Evolutionary conservation across 2,113 vertebrate species (phyloP).

Genomic region (Hydrolagus affinis): DNA sequence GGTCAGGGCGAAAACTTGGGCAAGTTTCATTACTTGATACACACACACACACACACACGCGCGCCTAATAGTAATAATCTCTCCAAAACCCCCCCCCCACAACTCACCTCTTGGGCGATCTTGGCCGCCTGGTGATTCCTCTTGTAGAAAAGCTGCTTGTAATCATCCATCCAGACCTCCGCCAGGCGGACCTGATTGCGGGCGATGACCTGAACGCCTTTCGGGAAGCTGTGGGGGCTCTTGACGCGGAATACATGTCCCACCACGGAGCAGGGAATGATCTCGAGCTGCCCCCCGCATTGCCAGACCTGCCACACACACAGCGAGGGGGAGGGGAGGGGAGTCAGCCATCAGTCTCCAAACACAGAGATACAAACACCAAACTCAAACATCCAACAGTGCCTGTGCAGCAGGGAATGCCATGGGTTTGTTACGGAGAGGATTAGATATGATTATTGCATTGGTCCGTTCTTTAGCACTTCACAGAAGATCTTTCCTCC

Average conservation of each 20-base stretch:
- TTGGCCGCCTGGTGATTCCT: slow-evolving; percentile 71
- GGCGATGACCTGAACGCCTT: slow-evolving; percentile 82
- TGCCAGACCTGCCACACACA: slow-evolving; percentile 77
- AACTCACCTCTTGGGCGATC: slow-evolving; percentile 76
- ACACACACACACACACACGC: too few species aligned
- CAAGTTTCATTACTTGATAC: too few species aligned
- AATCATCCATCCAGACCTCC: slow-evolving; percentile 93
- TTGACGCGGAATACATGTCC: slow-evolving; percentile 93
- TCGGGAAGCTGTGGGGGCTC: slow-evolving; percentile 92
- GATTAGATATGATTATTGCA: too few species aligned
- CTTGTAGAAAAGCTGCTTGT: slow-evolving; percentile 83
- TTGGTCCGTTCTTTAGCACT: too few species aligned
- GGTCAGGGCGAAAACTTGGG: too few species aligned
- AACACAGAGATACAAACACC: neutral
- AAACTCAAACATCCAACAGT: too few species aligned
- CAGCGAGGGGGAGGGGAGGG: fast-evolving
- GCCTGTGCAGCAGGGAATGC: too few species aligned
- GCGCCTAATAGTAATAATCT: too few species aligned
- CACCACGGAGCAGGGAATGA: slow-evolving; percentile 88
- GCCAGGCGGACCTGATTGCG: slow-evolving; percentile 90
- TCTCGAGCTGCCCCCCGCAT: slow-evolving; percentile 83
- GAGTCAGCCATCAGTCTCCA: neutral
- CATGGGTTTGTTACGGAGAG: too few species aligned
- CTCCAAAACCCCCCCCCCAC: neutral
- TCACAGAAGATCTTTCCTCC: too few species aligned